Percentiles rank a stretch among this genome's conserved stretches.
phyloP scores from a whole-genome alignment of 2,113 vertebrate species.

The Hippolais icterina region DNA sequence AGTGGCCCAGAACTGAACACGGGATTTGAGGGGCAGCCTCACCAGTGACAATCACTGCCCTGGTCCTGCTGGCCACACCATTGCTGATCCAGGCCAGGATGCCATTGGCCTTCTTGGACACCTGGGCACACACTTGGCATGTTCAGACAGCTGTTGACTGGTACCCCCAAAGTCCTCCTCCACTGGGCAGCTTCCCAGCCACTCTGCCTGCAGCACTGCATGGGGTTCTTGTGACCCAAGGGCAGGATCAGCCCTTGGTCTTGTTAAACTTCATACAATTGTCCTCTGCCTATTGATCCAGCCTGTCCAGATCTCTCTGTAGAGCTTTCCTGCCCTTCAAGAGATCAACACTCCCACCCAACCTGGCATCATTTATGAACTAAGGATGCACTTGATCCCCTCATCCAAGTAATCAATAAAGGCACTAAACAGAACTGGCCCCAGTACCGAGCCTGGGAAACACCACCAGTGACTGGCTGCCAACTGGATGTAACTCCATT shows the following conservation, averaged over 20 bases:
- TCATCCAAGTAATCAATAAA: not conserved
- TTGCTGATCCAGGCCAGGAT: not conserved
- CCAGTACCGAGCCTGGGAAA: not conserved
- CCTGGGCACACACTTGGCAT: fast-evolving
- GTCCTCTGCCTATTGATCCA: not conserved
- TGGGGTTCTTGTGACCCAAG: not conserved
- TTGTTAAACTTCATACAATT: not conserved
- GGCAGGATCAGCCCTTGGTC: not conserved
- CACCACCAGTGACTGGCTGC: too few relatives aligned
- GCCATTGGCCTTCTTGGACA: not conserved
- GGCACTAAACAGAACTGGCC: not conserved
- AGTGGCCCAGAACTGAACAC: not conserved
- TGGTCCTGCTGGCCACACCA: not conserved
- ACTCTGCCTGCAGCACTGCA: not conserved
- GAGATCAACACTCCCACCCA: not conserved
- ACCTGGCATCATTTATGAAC: not conserved
- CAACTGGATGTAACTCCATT: not conserved
- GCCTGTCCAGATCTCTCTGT: not conserved
- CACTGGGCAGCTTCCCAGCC: not conserved
- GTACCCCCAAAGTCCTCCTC: not conserved
- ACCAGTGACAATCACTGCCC: not conserved
- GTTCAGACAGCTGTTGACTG: not conserved
- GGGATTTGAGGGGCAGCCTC: fast-evolving
- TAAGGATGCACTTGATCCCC: not conserved
- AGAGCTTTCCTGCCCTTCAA: not conserved